These are phyloP conservation scores for Cyanocitta stelleri DNA, from an alignment of 2,113 vertebrate genomes.

Conservation along the genomic window DNA sequence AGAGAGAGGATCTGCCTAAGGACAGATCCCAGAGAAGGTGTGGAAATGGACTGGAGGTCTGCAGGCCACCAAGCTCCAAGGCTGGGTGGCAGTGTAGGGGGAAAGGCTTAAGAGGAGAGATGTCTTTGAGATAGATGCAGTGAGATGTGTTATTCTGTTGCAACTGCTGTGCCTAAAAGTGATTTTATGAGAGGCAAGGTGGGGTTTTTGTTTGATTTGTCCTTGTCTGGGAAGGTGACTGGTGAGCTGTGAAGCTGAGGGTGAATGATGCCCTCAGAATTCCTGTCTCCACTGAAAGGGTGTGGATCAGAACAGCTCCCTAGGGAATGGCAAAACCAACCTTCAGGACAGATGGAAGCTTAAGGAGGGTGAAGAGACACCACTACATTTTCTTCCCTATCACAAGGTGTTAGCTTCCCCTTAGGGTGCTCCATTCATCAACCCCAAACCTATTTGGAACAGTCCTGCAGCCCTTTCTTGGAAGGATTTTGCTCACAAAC, in stretches of 20 bases:
- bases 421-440: neutral
- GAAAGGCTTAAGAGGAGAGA: neutral
- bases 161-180: neutral
- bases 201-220: neutral
- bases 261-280: accelerated
- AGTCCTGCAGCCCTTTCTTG: neutral
- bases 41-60: neutral
- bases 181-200: neutral
- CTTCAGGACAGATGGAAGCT: neutral
- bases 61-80: neutral
- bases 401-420: accelerated
- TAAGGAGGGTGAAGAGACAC: neutral
- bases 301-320: neutral
- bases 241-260: neutral
- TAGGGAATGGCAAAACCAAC: neutral
- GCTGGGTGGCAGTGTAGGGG: neutral
- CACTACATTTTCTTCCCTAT: neutral
- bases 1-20: neutral
- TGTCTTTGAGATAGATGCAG: neutral
- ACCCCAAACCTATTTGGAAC: neutral
- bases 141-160: neutral
- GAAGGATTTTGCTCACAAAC: neutral
- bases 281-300: neutral
- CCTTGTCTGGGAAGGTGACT: neutral
- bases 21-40: neutral